Percentiles rank a stretch among this genome's conserved stretches.
phyloP scores from a whole-genome alignment of 2,888 invertebrate genomes.

The Brachycybe producta region DNA sequence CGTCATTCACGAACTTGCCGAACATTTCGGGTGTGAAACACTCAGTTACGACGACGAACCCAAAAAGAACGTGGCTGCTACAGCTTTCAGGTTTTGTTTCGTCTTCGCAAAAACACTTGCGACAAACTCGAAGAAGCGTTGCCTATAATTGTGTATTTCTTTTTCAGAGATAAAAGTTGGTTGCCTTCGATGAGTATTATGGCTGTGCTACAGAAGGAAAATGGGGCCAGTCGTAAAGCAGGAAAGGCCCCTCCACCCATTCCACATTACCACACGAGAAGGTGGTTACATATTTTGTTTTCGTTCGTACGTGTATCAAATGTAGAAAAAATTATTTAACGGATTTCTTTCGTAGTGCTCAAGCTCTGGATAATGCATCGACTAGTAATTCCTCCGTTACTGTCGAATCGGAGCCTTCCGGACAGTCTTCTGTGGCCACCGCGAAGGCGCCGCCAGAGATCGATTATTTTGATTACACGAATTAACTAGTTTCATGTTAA shows the following conservation, averaged over 20 bases:
- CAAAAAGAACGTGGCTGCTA: constrained; percentile 87
- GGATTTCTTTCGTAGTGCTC: background rate
- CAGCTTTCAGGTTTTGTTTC: constrained; percentile 65
- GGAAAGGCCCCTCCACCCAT: constrained; percentile 11
- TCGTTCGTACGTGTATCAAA: background rate
- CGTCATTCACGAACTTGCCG: constrained; percentile 85
- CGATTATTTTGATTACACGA: constrained; percentile 21
- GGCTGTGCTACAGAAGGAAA: constrained; percentile 62
- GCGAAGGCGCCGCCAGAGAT: constrained; percentile 10
- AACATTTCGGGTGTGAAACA: constrained; percentile 86
- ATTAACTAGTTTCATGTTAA: too few relatives aligned
- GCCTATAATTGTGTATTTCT: background rate
- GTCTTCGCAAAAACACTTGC: too few relatives aligned
- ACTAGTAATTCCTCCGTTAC: constrained; percentile 4
- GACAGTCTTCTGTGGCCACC: background rate
- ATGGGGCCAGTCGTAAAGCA: constrained; percentile 51
- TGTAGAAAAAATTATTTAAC: background rate
- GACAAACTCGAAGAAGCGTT: too few relatives aligned
- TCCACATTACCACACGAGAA: too few relatives aligned
- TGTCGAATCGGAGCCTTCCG: constrained; percentile 1
- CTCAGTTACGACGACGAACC: constrained; percentile 92
- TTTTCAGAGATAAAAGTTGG: constrained; percentile 53
- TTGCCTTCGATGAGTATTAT: constrained; percentile 72
- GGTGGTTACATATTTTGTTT: too few relatives aligned
- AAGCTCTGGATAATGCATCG: background rate